phyloP scores from a whole-genome alignment of 2,113 vertebrate species.

The Tympanuchus pallidicinctus region DNA sequence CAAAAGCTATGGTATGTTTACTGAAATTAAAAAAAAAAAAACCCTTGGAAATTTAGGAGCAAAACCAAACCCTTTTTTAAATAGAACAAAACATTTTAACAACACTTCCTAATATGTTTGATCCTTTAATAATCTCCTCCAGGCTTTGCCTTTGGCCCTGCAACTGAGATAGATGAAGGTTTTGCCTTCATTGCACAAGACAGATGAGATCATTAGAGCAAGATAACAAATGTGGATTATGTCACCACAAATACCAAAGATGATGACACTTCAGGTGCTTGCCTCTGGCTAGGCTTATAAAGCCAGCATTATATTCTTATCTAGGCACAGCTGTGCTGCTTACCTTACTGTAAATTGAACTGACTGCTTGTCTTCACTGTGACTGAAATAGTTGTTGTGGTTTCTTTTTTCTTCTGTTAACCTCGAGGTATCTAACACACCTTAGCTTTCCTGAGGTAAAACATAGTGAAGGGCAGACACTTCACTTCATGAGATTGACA shows the following conservation, averaged over 20 bases:
- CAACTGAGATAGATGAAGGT: background rate
- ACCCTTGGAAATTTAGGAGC: background rate
- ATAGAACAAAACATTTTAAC: background rate
- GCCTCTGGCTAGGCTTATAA: background rate
- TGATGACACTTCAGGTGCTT: background rate
- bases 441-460: background rate
- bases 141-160: background rate
- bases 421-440: background rate
- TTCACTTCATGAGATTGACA: background rate
- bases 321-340: background rate
- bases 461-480: background rate
- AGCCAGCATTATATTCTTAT: background rate
- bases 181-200: background rate
- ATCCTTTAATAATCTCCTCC: background rate
- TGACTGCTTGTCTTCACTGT: background rate
- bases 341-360: background rate
- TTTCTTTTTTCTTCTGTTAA: background rate
- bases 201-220: background rate
- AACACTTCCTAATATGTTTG: background rate
- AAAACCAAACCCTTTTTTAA: background rate
- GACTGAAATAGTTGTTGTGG: background rate
- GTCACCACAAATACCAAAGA: background rate
- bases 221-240: background rate
- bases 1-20: background rate
- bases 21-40: background rate